These are phyloP conservation scores for Scolopax rusticola DNA, from an alignment of 2,797 vertebrate species.

Conservation along the genomic window DNA sequence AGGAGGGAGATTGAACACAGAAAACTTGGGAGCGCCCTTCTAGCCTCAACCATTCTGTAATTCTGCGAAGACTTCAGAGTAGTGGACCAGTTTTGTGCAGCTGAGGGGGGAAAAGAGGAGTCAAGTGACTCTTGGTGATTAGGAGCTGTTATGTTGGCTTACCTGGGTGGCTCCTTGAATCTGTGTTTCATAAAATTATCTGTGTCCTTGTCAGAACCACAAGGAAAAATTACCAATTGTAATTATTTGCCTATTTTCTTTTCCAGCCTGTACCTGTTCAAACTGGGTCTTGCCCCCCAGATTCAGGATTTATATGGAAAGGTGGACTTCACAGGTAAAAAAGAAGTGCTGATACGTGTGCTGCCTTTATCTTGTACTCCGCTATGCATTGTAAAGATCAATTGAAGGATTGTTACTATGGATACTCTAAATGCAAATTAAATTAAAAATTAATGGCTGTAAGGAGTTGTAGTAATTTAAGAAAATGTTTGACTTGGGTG, in stretches of 20 bases:
- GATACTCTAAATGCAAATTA: background rate
- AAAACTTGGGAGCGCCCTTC: background rate
- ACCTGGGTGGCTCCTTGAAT: background rate
- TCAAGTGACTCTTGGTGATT: background rate
- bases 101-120: background rate
- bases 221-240: background rate
- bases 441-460: background rate
- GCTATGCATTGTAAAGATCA: background rate
- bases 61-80: background rate
- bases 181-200: background rate
- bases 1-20: background rate
- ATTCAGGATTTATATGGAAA: constrained; percentile 99
- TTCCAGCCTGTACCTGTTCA: constrained; percentile 95
- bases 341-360: background rate
- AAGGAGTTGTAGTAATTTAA: background rate
- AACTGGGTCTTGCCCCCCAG: constrained; percentile 95
- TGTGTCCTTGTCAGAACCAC: background rate
- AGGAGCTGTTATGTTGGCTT: background rate
- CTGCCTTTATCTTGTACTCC: background rate
- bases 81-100: background rate
- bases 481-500: background rate
- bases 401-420: background rate
- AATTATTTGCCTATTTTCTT: constrained; percentile 20
- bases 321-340: constrained; percentile 96
- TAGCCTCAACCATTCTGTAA: background rate